Percentiles rank a stretch among this genome's conserved stretches.
These are phyloP conservation scores for Chorisops tibialis DNA, from an alignment of 2,888 invertebrate species.

Conservation along the genomic window DNA sequence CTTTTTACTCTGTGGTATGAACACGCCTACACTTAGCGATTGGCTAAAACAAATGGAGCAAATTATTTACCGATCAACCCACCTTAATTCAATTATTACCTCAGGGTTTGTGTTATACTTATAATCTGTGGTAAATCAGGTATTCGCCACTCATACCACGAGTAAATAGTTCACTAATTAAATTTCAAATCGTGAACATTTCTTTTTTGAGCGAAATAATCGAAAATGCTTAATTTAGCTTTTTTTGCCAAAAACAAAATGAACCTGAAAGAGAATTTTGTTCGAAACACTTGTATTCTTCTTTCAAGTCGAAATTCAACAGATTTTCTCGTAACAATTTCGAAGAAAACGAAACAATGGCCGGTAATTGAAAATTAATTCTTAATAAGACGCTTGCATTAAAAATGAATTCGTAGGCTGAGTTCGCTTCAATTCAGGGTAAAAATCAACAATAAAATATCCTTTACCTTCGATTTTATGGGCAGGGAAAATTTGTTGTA, in stretches of 20 bases:
- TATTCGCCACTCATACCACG: too few relatives aligned
- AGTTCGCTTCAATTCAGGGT: neutral
- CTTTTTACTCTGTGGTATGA: too few relatives aligned
- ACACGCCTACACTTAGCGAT: too few relatives aligned
- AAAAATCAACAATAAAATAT: conserved; percentile 13
- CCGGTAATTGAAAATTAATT: conserved; percentile 26
- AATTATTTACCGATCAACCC: too few relatives aligned
- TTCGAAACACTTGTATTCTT: neutral
- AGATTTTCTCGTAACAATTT: neutral
- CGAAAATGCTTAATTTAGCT: neutral
- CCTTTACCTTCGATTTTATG: conserved; percentile 23
- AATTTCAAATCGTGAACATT: neutral
- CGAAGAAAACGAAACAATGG: neutral
- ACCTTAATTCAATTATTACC: too few relatives aligned
- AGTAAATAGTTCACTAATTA: neutral
- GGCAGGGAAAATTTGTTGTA: conserved; percentile 7
- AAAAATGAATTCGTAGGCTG: conserved; percentile 7
- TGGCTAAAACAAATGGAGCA: too few relatives aligned
- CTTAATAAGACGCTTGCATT: conserved; percentile 12
- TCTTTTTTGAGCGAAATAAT: neutral
- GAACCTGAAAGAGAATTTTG: neutral
- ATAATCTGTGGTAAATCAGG: too few relatives aligned
- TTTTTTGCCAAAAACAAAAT: neutral
- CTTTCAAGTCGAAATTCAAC: neutral
- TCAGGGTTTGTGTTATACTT: too few relatives aligned